These are phyloP conservation scores for Thunnus albacares DNA, from an alignment of 2,797 vertebrate species.

Conservation along the genomic window DNA sequence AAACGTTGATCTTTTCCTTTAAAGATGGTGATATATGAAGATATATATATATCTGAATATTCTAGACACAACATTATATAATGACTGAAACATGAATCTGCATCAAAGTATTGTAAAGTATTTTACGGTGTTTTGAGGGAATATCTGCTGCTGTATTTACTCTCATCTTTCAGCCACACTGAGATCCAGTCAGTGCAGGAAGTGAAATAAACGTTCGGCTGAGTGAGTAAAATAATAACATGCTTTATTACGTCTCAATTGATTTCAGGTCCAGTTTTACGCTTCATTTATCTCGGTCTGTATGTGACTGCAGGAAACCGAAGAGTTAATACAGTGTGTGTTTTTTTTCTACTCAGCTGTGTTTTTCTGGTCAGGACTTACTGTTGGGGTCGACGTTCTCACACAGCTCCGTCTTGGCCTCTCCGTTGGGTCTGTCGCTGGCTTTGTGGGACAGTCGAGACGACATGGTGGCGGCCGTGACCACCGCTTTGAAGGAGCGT, in stretches of 20 bases:
- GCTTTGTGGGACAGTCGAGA: constrained; percentile 93
- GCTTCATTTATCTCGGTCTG: neutral
- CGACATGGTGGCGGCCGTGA: constrained; percentile 93
- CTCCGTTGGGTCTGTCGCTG: constrained; percentile 93
- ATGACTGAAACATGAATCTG: too few relatives aligned
- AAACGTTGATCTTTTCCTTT: too few relatives aligned
- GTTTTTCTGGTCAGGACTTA: constrained; percentile 79
- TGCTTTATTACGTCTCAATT: constrained; percentile 1
- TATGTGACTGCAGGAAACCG: neutral
- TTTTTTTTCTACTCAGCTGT: neutral
- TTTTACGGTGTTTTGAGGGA: neutral
- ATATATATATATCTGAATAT: too few relatives aligned
- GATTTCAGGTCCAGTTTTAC: neutral
- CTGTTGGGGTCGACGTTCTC: constrained; percentile 93
- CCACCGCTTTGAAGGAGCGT: constrained; percentile 94
- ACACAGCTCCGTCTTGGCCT: constrained; percentile 95
- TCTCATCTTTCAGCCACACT: constrained; percentile 6
- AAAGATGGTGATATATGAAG: too few relatives aligned
- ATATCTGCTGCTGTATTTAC: neutral
- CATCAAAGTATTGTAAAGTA: too few relatives aligned
- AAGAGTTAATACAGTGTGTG: neutral
- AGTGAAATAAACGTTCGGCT: neutral
- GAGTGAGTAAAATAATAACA: constrained; percentile 34
- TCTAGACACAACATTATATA: too few relatives aligned
- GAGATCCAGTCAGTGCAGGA: constrained; percentile 7